Evolutionary conservation across 2,113 vertebrate species (phyloP), one percentile per base, ranked within the genome.

Genomic region (Hymenochirus boettgeri): DNA sequence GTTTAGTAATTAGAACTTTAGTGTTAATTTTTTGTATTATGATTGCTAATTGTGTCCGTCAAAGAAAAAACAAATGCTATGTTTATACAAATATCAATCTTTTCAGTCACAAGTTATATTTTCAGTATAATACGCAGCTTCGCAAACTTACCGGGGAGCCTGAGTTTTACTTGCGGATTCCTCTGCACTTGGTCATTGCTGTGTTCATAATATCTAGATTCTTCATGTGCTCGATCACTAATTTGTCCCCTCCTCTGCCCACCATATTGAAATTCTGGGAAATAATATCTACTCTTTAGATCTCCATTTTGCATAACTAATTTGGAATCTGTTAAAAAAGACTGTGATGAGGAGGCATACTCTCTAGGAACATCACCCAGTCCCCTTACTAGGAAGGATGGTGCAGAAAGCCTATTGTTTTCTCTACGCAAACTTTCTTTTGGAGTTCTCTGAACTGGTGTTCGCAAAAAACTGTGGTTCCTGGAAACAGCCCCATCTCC

Each of bases 141-240:
- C 1, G 47, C 70, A 85, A 79, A 95, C 96, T 93, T 85, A 91
- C 86, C n/a, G 18, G 86, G 62, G 29, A 89, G 92, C 71, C 94
- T 90, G 50, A 88, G 88, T 2, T 90, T 93, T 70, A 83, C 90
- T 29, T 93, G 92, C 48, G 93, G 71, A 70, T 88, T 72, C 88
- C 93, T 92, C 79, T 92, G 91, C 83, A 94, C 91, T 56, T 91
- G 87, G 71, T 91, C 93, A 2, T 87, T 88, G 76, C 72, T 88
- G 73, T 89, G 91, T 1, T 96, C 95, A n/a, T 92, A 95, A 76
- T 91, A 99, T 85, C 94, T 86, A 74, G 86, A 94, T 69, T 97
- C 93, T 50, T 98, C 94, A 12, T 88, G 90, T 7, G 86, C 73
- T 61, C 86, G 90, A 15, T 98, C 93, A 1, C 79, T 89, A 27